phyloP scores from a whole-genome alignment of 92 coral and sea anemone genomes.

The Palythoa heliodiscus region DNA sequence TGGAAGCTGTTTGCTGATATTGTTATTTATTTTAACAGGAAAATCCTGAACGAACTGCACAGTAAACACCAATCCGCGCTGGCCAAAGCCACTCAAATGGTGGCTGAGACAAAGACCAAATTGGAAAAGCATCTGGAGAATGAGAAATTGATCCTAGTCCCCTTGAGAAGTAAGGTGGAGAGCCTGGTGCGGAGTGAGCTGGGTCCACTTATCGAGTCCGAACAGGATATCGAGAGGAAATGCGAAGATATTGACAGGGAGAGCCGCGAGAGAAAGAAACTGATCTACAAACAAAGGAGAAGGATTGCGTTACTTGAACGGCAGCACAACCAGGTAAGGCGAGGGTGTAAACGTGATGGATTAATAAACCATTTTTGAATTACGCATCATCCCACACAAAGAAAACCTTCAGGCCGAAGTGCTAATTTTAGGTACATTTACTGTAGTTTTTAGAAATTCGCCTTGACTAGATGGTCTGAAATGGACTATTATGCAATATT shows the following conservation, averaged over 20 bases:
- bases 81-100: slow-evolving; percentile 95
- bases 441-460: too few species aligned
- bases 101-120: slow-evolving; percentile 94
- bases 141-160: slow-evolving; percentile 82
- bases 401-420: too few species aligned
- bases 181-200: slow-evolving; percentile 91
- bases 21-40: slow-evolving; percentile 10
- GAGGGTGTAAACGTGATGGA: too few species aligned
- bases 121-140: slow-evolving; percentile 92
- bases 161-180: slow-evolving; percentile 87
- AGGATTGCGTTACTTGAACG: slow-evolving; percentile 93
- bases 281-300: slow-evolving; percentile 89
- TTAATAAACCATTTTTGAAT: neutral
- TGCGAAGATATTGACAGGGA: slow-evolving; percentile 96
- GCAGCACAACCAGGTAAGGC: slow-evolving; percentile 72
- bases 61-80: slow-evolving; percentile 92
- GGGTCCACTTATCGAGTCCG: slow-evolving; percentile 92
- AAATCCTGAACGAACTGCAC: slow-evolving; percentile 80
- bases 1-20: neutral
- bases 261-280: slow-evolving; percentile 93
- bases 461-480: too few species aligned
- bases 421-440: too few species aligned
- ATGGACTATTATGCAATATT: too few species aligned
- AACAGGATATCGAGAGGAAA: slow-evolving; percentile 91
- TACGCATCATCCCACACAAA: too few species aligned